These are phyloP conservation scores for Ovis aries DNA, from an alignment of 2,113 vertebrate genomes.

Conservation along the genomic window ARS-UI_Ramb_v3.0 NC_056055.1:130661001-130661500, in stretches of 20 bases:
- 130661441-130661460: background rate
- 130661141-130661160: background rate
- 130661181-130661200: background rate
- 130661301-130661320: background rate
- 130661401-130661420: background rate
- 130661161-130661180: slow-evolving; percentile 17
- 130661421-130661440: background rate
- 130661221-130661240: background rate
- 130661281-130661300: background rate
- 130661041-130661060: background rate
- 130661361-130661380: background rate
- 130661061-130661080: background rate
- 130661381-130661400: background rate
- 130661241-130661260: background rate
- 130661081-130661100: background rate
- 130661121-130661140: background rate
- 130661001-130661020: slow-evolving; percentile 18
- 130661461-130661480: background rate
- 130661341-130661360: background rate
- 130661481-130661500: background rate
- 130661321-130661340: background rate
- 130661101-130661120: background rate
- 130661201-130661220: background rate
- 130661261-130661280: background rate
- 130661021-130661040: slow-evolving; percentile 26